These are phyloP conservation scores for Aphaenogaster floridana DNA, from an alignment of 1,140 invertebrate species.

Conservation along the genomic window DNA sequence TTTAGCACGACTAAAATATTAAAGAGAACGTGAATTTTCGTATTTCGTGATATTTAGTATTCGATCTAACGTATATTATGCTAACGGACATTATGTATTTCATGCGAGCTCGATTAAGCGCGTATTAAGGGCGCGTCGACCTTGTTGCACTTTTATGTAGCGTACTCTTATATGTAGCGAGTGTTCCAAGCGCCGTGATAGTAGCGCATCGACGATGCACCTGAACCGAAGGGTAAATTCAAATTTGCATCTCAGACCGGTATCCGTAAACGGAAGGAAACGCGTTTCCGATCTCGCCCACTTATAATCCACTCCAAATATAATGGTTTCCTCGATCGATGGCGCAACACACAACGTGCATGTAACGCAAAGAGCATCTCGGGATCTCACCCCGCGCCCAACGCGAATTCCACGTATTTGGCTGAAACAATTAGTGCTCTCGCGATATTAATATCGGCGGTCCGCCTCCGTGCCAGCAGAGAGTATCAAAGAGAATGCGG, in stretches of 20 bases:
- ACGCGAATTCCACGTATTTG: constrained; percentile 60
- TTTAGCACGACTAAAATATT: background rate
- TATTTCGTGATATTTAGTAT: constrained; percentile 5
- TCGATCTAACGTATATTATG: constrained; percentile 13
- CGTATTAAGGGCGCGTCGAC: constrained; percentile 22
- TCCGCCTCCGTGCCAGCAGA: background rate
- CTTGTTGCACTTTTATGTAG: constrained; percentile 24
- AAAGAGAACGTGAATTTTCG: constrained; percentile 2
- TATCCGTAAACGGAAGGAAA: constrained; percentile 61
- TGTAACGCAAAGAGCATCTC: constrained; percentile 59
- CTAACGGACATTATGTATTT: constrained; percentile 3
- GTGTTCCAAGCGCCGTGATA: background rate
- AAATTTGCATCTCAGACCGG: constrained; percentile 52
- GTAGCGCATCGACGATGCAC: background rate
- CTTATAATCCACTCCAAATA: constrained; percentile 62
- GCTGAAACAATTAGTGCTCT: constrained; percentile 75
- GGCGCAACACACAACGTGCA: constrained; percentile 42
- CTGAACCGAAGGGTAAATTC: constrained; percentile 41
- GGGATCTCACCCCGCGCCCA: background rate
- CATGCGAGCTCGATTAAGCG: background rate
- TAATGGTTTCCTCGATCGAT: constrained; percentile 67
- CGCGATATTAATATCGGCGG: constrained; percentile 75
- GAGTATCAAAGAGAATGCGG: constrained; percentile 10
- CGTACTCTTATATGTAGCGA: background rate
- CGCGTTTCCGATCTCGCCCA: constrained; percentile 62